These are phyloP conservation scores for Megaceryle maxima DNA, from an alignment of 2,113 vertebrate genomes.

Conservation along the genomic window DNA sequence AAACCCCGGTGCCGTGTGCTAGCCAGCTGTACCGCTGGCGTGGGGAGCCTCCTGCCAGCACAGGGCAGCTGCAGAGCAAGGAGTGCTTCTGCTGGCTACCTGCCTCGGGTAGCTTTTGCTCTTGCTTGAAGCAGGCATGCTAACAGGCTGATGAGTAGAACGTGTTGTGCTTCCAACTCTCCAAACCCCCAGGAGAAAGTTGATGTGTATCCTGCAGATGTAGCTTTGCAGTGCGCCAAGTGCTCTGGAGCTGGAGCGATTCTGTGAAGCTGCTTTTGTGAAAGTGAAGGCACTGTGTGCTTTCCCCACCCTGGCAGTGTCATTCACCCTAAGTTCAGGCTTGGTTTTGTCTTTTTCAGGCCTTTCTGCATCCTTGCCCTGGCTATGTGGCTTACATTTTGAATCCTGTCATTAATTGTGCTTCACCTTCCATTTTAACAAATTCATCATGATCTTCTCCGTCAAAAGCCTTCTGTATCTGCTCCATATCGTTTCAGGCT, in stretches of 20 bases:
- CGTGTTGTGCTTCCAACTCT: rapidly evolving
- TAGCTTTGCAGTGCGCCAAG: not conserved
- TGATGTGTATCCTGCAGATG: not conserved
- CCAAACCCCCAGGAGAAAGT: not conserved
- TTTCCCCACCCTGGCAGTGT: not conserved
- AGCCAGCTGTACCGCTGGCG: not conserved
- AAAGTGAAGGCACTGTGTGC: rapidly evolving
- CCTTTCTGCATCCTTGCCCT: not conserved
- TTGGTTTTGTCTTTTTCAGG: not conserved
- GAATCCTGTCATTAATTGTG: not conserved
- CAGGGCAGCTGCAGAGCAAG: not conserved
- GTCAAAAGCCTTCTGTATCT: not conserved
- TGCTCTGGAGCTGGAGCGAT: not conserved
- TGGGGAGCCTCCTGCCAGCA: not conserved
- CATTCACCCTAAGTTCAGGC: not conserved
- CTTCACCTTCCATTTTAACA: not conserved
- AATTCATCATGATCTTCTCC: not conserved
- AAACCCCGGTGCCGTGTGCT: rapidly evolving
- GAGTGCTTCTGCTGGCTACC: not conserved
- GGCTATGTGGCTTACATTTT: not conserved
- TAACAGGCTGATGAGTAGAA: not conserved
- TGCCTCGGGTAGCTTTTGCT: not conserved
- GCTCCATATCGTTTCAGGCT: not conserved
- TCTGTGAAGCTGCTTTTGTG: rapidly evolving
- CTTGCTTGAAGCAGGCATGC: not conserved